Base-by-base conservation (phyloP, 23 tunicate genomes). In the Halocynthia roretzi region DNA sequence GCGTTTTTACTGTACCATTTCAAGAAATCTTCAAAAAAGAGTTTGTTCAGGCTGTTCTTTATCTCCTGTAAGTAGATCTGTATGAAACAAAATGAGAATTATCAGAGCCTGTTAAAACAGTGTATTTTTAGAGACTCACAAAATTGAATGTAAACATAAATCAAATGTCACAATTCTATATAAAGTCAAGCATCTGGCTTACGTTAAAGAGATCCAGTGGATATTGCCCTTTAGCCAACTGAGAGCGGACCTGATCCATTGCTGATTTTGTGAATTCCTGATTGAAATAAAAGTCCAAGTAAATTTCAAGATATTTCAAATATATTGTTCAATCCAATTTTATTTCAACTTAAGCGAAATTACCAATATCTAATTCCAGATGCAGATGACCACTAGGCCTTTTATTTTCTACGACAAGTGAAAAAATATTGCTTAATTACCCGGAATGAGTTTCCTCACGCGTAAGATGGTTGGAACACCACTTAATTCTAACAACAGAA, bases 201-300 rank as follows among this genome's bases (percentile, higher is more conserved):
- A 91, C 97, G 85, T 91, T 83, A 75, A 91, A 91, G 6, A 91
- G 81, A 82, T 91, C 97, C 18, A 61, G 61, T 0, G 97, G 83
- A 56, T 67, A 85, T 8, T 81, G 67, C 14, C 82, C 72, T 54
- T 91, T 62, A 51, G 50, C 17, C 31, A 91, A 67, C 66, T 81
- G 81, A n/a, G 77, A 51, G 19, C 77, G 61, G 19, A 91, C 78
- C 22, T 70, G 73, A 71, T 85, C 86, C 84, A 85, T 20, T 11
- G 90, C 84, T 65, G 73, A 67, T 77, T 85, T 78, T 8, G 90
- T 75, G 18, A 85, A 77, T 77, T 91, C 97, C 97, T 91, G 81
- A 8, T 31, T 31, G 44, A 31, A 31, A 31, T 31, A 31, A 31
- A 31, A 31, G 4, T 4, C 1, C 1, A 31, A 31, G 1, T 31